A percentile compares a stretch with the other conserved stretches of the same genome.
Evolutionary conservation across 2,113 vertebrate species (phyloP).

Genomic region (Struthio camelus): DNA sequence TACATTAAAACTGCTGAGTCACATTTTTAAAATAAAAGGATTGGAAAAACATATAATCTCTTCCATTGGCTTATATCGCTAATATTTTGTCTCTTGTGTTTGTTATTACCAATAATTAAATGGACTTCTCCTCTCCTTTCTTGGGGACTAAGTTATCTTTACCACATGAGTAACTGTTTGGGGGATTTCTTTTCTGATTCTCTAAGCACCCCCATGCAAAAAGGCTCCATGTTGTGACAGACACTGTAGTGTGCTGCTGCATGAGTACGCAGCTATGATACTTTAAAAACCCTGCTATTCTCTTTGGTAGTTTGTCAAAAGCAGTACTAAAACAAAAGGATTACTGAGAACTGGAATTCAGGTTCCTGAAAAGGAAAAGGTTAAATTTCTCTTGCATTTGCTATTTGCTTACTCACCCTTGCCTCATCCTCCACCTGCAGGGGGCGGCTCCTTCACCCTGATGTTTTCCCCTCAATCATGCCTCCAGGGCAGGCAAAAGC

Average conservation of each 20-base stretch:
- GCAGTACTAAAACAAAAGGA: neutral
- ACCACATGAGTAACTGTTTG: rapidly evolving
- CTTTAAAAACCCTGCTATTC: neutral
- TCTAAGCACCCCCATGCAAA: neutral
- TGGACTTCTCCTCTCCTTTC: neutral
- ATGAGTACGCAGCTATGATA: neutral
- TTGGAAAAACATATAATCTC: neutral
- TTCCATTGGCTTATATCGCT: neutral
- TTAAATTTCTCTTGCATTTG: neutral
- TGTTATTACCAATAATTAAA: neutral
- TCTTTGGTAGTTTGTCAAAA: neutral
- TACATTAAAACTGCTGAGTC: neutral
- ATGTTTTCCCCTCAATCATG: rapidly evolving
- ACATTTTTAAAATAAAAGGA: neutral
- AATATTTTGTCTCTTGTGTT: neutral
- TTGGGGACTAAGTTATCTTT: neutral
- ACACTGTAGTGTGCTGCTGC: neutral
- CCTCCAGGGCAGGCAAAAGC: neutral
- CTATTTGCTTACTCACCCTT: neutral
- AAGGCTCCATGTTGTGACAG: neutral
- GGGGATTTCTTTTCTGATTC: neutral
- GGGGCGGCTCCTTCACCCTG: neutral
- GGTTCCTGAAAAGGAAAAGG: neutral
- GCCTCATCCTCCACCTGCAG: neutral
- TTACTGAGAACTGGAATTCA: neutral